Percentiles rank a stretch among this genome's conserved stretches.
These are phyloP conservation scores for Poliocrania exsul DNA, from an alignment of 2,797 vertebrate genomes.

Conservation along the genomic window DNA sequence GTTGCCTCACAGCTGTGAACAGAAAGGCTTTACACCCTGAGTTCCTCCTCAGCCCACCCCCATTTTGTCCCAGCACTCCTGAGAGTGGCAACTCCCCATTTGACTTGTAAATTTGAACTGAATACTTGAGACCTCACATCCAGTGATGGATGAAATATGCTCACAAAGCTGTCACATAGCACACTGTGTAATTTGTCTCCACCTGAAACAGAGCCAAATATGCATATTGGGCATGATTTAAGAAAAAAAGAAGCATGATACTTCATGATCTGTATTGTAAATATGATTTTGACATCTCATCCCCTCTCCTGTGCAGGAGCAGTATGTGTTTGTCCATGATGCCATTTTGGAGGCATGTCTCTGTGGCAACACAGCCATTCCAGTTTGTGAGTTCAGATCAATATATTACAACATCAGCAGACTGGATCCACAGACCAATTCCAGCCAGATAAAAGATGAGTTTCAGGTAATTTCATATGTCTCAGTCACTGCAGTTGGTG, in stretches of 20 bases:
- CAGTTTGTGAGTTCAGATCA: conserved; percentile 96
- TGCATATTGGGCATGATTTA: neutral
- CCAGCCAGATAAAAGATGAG: conserved; percentile 98
- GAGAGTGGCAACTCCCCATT: neutral
- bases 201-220: conserved; percentile 8
- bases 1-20: neutral
- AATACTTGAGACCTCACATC: neutral
- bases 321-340: conserved; percentile 97
- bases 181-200: conserved; percentile 43
- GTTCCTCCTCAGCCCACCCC: neutral
- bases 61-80: neutral
- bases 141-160: conserved; percentile 12
- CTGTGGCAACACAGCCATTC: conserved; percentile 96
- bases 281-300: neutral
- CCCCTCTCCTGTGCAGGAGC: conserved; percentile 81
- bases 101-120: neutral
- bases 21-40: neutral
- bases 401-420: conserved; percentile 97
- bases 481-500: neutral
- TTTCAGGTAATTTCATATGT: conserved; percentile 85
- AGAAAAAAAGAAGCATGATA: neutral
- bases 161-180: conserved; percentile 41
- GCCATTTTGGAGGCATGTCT: conserved; percentile 97
- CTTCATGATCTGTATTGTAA: conserved; percentile 6
- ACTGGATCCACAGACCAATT: conserved; percentile 96